phyloP scores from a whole-genome alignment of 1,140 invertebrate genomes.

The Gonioctena quinquepunctata region DNA sequence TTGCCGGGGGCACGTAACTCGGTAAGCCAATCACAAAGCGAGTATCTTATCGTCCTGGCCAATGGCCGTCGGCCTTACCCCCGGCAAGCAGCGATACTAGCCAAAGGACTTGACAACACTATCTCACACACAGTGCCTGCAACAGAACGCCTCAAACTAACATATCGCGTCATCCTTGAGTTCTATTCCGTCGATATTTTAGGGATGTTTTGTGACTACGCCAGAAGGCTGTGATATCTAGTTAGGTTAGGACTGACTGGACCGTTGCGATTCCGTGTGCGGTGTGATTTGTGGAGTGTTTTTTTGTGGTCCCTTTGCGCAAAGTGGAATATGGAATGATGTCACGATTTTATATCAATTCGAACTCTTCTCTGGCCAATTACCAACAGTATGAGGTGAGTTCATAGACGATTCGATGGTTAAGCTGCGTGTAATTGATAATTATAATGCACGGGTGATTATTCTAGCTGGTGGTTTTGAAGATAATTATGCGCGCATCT shows the following conservation, averaged over 20 bases:
- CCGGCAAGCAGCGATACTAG: slow-evolving; percentile 39
- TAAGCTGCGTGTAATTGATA: not conserved
- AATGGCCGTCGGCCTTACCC: slow-evolving; percentile 51
- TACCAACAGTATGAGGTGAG: slow-evolving; percentile 55
- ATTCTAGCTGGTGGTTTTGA: not conserved
- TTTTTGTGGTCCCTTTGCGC: not conserved
- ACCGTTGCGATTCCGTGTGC: no score
- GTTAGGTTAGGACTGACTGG: no score
- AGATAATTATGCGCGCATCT: not conserved
- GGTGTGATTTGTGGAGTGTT: not conserved
- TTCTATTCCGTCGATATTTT: not conserved
- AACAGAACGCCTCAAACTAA: slow-evolving; percentile 42
- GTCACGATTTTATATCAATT: slow-evolving; percentile 53
- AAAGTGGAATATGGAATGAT: slow-evolving; percentile 50
- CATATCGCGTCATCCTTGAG: slow-evolving; percentile 20
- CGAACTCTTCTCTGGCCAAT: slow-evolving; percentile 51
- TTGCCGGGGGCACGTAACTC: slow-evolving; percentile 48
- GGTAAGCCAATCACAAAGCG: slow-evolving; percentile 47
- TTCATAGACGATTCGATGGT: not conserved
- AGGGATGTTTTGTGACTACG: not conserved
- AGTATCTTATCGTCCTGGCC: slow-evolving; percentile 42
- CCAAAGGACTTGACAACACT: slow-evolving; percentile 42
- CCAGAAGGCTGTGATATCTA: slow-evolving; percentile 1
- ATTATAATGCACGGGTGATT: not conserved
- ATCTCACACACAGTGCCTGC: slow-evolving; percentile 51